A percentile compares a stretch with the other conserved stretches of the same genome.
Conservation (phyloP, 2,888 invertebrate genomes). For the Acholoe squamosa region DNA sequence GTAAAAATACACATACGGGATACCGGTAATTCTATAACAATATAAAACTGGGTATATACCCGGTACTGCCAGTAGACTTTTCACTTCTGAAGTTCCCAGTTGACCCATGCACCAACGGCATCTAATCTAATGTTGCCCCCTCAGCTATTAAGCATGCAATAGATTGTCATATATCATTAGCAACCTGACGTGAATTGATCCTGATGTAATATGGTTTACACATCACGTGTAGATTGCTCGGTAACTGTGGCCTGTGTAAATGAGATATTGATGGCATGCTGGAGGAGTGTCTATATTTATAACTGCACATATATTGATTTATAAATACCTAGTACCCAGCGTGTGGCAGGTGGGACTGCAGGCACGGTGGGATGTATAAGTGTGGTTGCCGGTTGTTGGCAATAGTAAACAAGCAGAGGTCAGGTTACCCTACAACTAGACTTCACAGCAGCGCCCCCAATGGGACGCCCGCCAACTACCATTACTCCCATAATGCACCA, state of each 20-base stretch:
- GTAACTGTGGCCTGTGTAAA: neutral
- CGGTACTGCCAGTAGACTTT: no score
- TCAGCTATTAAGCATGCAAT: no score
- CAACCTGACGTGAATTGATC: no score
- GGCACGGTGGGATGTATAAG: neutral
- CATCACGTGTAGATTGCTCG: no score
- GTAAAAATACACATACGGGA: no score
- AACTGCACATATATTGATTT: neutral
- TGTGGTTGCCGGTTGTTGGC: neutral
- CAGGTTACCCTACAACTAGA: neutral
- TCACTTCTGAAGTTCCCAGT: no score
- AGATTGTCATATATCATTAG: no score
- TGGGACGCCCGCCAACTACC: neutral
- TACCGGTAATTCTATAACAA: no score
- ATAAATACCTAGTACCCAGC: neutral
- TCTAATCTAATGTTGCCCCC: no score
- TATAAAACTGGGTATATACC: no score
- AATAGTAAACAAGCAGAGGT: neutral
- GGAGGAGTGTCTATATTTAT: neutral
- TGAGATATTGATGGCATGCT: neutral
- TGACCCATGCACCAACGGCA: no score
- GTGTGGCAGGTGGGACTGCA: constrained; percentile 1
- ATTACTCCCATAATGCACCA: neutral
- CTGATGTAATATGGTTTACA: no score
- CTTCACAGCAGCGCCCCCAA: neutral